Percentiles rank a stretch among this genome's conserved stretches.
Conservation (phyloP, 2,797 vertebrate genomes). For the Acanthurus tractus region DNA sequence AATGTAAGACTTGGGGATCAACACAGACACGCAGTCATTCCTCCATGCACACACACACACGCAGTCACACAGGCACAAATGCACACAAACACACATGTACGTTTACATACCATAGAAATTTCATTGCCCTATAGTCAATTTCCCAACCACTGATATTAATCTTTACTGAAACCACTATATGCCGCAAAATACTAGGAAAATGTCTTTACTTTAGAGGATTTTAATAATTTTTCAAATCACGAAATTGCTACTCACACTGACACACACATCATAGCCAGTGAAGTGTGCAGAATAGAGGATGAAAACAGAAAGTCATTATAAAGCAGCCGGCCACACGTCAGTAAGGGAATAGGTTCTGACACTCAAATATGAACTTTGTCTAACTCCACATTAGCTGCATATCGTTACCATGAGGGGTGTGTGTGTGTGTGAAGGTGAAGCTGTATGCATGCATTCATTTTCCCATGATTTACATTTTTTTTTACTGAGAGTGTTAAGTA, state of each 20-base stretch:
- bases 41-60: too few species aligned
- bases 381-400: slow-evolving; percentile 48
- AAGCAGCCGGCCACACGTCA: slow-evolving; percentile 44
- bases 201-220: slow-evolving; percentile 41
- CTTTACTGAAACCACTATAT: slow-evolving; percentile 48
- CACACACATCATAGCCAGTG: slow-evolving; percentile 46
- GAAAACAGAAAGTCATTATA: slow-evolving; percentile 76
- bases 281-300: slow-evolving; percentile 67
- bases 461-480: slow-evolving; percentile 4
- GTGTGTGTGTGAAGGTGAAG: neutral
- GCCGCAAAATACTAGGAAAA: slow-evolving; percentile 45
- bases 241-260: slow-evolving; percentile 18
- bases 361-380: slow-evolving; percentile 72
- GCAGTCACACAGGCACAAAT: too few species aligned
- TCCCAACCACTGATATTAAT: slow-evolving; percentile 22
- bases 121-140: slow-evolving; percentile 10
- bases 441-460: neutral
- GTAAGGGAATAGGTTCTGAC: slow-evolving; percentile 55
- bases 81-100: neutral
- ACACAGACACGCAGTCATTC: too few species aligned
- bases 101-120: slow-evolving; percentile 17
- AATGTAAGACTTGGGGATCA: too few species aligned
- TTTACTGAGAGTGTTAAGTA: slow-evolving; percentile 3
- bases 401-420: slow-evolving; percentile 5
- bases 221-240: slow-evolving; percentile 44